Conservation (phyloP, 2,888 invertebrate species). For the Stenodema calcarata region DNA sequence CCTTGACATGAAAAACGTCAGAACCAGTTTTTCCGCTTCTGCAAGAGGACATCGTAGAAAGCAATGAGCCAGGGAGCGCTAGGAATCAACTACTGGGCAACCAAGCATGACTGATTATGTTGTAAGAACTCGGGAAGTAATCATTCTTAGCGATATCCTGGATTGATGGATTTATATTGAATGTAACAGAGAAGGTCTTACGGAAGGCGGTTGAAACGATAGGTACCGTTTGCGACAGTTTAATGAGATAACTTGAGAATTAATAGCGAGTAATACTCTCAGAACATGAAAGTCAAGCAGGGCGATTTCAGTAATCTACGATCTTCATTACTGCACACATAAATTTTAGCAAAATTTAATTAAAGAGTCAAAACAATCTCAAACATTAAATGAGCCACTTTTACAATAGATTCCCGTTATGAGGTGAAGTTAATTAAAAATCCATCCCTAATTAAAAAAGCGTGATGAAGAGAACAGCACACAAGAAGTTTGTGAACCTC, state of each 20-base stretch:
- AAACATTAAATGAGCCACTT: not conserved
- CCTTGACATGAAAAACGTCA: constrained; percentile 1
- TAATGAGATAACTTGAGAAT: not conserved
- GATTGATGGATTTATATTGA: not conserved
- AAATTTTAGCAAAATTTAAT: not conserved
- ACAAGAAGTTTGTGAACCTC: not conserved
- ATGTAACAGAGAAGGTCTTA: not conserved
- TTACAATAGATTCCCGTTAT: not conserved
- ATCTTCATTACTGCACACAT: not conserved
- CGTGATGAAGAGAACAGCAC: not conserved
- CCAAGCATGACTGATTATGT: not conserved
- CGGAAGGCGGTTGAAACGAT: too few species aligned
- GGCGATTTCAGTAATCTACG: not conserved
- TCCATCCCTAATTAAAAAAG: too few species aligned
- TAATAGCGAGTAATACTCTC: not conserved
- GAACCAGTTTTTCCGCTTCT: not conserved
- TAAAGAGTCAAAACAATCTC: not conserved
- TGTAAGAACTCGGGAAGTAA: not conserved
- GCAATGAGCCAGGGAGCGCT: not conserved
- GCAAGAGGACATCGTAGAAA: not conserved
- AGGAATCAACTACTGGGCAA: not conserved
- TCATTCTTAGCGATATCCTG: not conserved
- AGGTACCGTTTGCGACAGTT: not conserved
- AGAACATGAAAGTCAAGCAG: not conserved
- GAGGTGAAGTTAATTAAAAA: not conserved